Evolutionary conservation across 1,140 invertebrate species (phyloP), one percentile per base, ranked within the genome.

Genomic region (Nixonia krombeini): DNA sequence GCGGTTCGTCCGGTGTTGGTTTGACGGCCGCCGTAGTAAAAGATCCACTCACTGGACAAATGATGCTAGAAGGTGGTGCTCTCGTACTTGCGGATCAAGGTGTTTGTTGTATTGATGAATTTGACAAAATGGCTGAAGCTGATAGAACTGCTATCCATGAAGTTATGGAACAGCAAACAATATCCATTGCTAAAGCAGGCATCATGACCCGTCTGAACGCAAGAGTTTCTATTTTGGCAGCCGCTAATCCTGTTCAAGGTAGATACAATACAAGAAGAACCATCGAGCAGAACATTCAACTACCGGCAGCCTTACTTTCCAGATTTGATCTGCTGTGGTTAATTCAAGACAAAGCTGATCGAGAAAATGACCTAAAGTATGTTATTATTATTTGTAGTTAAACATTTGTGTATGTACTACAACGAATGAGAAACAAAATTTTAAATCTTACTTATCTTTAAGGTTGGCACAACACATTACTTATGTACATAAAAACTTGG

Each of bases 111-210:
- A n/a, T n/a, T n/a, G n/a, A n/a, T n/a, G n/a, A n/a, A n/a, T n/a
- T n/a, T n/a, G n/a, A n/a, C n/a, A n/a, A 99, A 87, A 99, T 99
- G 97, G 93, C 96, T 33, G 97, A 99, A 53, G 80, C 83, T 8
- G 98, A 99, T 85, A 89, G 97, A 73, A 98, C 96, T 0, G 96
- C 98, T 29, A 99, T 99, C 72, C 98, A 99, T 81, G 98, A 99
- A 86, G 96, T 97, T 4, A 99, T 99, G 98, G 98, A 99, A 87
- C 98, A 99, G 78, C 98, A 99, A 86, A 99, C 98, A 1, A 99
- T 99, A 65, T 99, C 96, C 33, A 99, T 99, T 80, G 97, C 98
- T 7, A 99, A 99, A 90, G 98, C 97, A 40, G 98, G 98, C 40
- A 99, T 99, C 67, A 96, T 99, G 93, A 98, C 98, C 0, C 96